A percentile compares a stretch with the other conserved stretches of the same genome.
phyloP scores from a whole-genome alignment of 2,113 vertebrate genomes.

The Aldabrachelys gigantea region DNA sequence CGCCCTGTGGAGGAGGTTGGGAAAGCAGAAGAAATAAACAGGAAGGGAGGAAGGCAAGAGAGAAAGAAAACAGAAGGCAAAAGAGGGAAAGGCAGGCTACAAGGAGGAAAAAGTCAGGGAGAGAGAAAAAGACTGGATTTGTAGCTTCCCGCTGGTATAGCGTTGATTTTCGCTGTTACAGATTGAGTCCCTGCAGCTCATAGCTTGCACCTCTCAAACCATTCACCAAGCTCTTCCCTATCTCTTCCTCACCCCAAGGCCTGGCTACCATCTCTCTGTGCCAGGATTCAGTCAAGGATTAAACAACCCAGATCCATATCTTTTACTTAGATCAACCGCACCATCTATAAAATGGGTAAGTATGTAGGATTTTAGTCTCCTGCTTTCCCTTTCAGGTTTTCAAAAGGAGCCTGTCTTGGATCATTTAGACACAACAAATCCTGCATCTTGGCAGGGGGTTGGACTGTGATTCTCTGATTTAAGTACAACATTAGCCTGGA shows the following conservation, averaged over 20 bases:
- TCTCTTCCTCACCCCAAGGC: background rate
- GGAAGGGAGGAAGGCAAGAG: background rate
- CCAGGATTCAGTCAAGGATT: background rate
- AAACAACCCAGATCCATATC: too few species aligned
- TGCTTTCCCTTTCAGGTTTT: too few species aligned
- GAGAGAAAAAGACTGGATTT: background rate
- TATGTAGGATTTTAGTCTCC: too few species aligned
- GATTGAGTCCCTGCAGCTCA: background rate
- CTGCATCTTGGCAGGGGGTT: background rate
- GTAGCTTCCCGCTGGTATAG: background rate
- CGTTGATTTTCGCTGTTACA: background rate
- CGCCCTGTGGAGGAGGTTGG: rapidly evolving
- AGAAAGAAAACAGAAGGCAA: background rate
- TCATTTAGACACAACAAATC: background rate
- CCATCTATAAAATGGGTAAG: too few species aligned
- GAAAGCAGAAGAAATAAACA: background rate
- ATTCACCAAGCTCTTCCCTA: background rate
- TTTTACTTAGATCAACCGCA: too few species aligned
- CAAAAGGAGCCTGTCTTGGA: background rate
- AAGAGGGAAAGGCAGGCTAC: background rate
- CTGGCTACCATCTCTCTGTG: background rate
- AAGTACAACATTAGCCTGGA: background rate
- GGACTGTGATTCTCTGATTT: background rate
- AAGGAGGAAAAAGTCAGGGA: background rate
- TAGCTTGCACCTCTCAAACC: background rate